phyloP scores from a whole-genome alignment of 2,888 invertebrate species.

The Sepioteuthis lessoniana region DNA sequence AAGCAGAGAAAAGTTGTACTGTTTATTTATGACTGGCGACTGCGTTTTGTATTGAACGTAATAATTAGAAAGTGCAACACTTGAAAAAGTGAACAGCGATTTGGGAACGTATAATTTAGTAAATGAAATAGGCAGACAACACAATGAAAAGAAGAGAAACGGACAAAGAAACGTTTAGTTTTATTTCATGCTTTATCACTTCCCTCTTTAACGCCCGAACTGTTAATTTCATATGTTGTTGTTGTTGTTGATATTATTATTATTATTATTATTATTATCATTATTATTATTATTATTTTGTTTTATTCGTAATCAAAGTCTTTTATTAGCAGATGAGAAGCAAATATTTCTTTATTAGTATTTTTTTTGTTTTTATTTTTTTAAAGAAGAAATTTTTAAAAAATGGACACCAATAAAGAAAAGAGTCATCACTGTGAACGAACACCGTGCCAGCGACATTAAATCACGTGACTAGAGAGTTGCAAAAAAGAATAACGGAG shows the following conservation, averaged over 20 bases:
- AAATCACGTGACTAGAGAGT: neutral
- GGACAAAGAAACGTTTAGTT: neutral
- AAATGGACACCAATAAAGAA: neutral
- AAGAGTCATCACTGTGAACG: neutral
- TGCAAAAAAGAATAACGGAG: neutral
- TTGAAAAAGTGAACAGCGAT: neutral
- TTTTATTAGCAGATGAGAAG: neutral
- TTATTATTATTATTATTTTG: neutral
- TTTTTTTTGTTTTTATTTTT: neutral
- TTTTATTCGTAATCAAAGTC: neutral
- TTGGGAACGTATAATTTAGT: neutral
- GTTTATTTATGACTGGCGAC: neutral
- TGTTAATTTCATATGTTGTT: neutral
- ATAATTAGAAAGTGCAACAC: neutral
- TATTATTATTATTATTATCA: too few relatives aligned
- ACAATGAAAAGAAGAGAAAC: neutral
- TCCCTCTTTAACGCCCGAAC: neutral
- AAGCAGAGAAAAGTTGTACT: neutral
- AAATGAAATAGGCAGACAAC: constrained; percentile 3
- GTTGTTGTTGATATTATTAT: too few relatives aligned
- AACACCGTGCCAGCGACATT: neutral
- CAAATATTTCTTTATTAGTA: neutral
- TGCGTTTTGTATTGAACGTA: neutral
- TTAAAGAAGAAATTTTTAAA: neutral
- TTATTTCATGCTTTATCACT: neutral